Percentiles rank a stretch among this genome's conserved stretches.
These are phyloP conservation scores for Pentalonia nigronervosa DNA, from an alignment of 1,140 invertebrate species.

Conservation along the genomic window DNA sequence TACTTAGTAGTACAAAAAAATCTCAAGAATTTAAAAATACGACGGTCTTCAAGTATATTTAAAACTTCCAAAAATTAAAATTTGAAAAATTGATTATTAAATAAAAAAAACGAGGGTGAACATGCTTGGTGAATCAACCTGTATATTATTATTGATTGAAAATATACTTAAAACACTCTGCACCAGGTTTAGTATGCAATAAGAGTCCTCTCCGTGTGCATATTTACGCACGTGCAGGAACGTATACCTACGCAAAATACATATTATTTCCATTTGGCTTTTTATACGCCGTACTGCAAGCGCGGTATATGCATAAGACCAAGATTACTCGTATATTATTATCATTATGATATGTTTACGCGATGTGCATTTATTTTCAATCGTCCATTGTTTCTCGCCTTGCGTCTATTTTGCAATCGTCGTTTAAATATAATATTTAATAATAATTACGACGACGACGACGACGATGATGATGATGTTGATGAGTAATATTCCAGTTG, in stretches of 20 bases:
- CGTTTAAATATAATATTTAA: not conserved
- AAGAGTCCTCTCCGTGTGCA: too few relatives aligned
- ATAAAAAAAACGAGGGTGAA: too few relatives aligned
- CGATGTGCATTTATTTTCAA: not conserved
- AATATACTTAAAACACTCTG: not conserved
- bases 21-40: too few relatives aligned
- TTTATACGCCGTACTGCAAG: not conserved
- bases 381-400: not conserved
- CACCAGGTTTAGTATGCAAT: not conserved
- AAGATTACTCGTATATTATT: not conserved
- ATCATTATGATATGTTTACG: not conserved
- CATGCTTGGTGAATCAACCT: too few relatives aligned
- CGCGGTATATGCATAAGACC: not conserved
- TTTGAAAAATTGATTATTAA: too few relatives aligned
- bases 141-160: not conserved
- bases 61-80: too few relatives aligned
- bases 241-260: not conserved
- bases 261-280: not conserved
- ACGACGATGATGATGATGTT: too few relatives aligned
- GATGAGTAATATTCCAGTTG: slow-evolving; percentile 31
- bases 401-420: not conserved
- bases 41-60: too few relatives aligned
- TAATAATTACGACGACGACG: not conserved
- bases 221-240: not conserved
- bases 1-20: too few relatives aligned